Conservation (phyloP, 1,140 invertebrate species). For the Drosophila insularis region DNA sequence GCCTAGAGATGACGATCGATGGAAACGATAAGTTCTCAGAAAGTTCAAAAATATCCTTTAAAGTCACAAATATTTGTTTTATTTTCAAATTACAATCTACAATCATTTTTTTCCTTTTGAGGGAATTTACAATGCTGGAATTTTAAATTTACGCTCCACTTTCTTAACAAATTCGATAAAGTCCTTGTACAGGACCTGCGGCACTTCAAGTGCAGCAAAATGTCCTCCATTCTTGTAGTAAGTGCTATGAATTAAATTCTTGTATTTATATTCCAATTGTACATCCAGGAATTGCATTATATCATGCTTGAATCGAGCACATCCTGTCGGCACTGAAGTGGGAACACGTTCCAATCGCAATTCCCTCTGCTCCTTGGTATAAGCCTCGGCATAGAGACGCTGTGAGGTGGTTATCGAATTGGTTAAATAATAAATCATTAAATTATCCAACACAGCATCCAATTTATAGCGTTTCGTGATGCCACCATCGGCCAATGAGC, state of each 20-base stretch:
- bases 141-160: constrained; percentile 68
- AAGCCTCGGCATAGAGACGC: constrained; percentile 89
- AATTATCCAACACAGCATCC: constrained; percentile 92
- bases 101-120: neutral
- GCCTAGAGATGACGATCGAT: constrained; percentile 1
- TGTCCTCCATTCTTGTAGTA: constrained; percentile 89
- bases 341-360: constrained; percentile 85
- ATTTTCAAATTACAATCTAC: neutral
- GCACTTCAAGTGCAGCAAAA: constrained; percentile 92
- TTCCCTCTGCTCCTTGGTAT: constrained; percentile 77
- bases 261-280: constrained; percentile 85
- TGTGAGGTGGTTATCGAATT: constrained; percentile 89
- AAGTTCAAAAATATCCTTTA: neutral
- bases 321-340: constrained; percentile 86
- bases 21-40: neutral
- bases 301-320: constrained; percentile 87
- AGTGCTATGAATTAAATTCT: constrained; percentile 86
- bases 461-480: constrained; percentile 85
- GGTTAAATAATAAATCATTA: constrained; percentile 94
- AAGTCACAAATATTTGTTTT: neutral
- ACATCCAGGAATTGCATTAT: constrained; percentile 84
- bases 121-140: constrained; percentile 48
- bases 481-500: constrained; percentile 87
- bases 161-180: constrained; percentile 83
- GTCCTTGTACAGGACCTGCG: constrained; percentile 87